Base-by-base conservation (phyloP, 2,888 invertebrate genomes). In the Archips xylosteana region DNA sequence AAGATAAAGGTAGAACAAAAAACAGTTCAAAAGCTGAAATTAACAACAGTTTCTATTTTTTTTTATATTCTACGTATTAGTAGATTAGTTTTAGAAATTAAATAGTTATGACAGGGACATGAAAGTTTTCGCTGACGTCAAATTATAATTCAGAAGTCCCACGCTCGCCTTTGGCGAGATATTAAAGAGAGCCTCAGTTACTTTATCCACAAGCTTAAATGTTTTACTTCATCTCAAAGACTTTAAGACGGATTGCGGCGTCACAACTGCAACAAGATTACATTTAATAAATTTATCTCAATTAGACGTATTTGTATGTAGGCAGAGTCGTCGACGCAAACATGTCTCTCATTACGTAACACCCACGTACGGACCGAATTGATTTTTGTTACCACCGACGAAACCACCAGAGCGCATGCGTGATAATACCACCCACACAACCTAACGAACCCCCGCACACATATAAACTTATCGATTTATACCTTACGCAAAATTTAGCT, bases 331-430 rank as follows among this genome's bases (percentile, higher is more conserved):
- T 80, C 83, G 81, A 85, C 84, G 83, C 83, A 82, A 85, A 83
- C 87, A 86, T 89, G 87, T 89, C 87, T 85, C 79, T 85, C 85
- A 88, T 94, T 94, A 94, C 91, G 89, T 94, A 94, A 94, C 93
- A 82, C 92, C 92, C 90, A 92, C 93, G 88, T 87, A 87, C 86
- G 84, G 81, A 82, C 81, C 81, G 90, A 88, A 94, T 94, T 92
- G 94, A 94, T 94, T 94, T 94, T 94, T 92, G 92, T 89, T 85
- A 81, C 84, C 85, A 80, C 84, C 85, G 80, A 34, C 63, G 82
- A 82, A 82, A 78, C 69, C 75, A 75, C 68, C 65, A 85, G 51
- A 76, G 83, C 94, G 94, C 94, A 91, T 92, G 94, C 94, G 94
- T 83, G 75, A 80, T 86, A 83, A 80, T 79, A 78, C 79, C 70